Evolutionary conservation across 2,113 vertebrate genomes (phyloP).

Genomic region (Dasyornis broadbenti): DNA sequence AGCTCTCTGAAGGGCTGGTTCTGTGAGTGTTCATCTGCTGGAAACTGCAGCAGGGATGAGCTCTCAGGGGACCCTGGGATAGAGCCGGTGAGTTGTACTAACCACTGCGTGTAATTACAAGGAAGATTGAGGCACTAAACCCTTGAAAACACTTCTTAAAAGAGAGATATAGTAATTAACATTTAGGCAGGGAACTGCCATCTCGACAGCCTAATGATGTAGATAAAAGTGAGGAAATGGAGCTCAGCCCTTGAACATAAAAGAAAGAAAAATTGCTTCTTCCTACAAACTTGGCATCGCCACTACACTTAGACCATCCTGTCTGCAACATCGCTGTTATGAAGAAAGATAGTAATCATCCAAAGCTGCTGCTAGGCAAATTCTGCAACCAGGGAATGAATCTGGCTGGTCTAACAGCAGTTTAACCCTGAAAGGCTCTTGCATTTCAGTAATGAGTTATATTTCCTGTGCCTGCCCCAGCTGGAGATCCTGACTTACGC

Average conservation of each 20-base stretch:
- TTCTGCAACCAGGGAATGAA: neutral
- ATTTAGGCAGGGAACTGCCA: neutral
- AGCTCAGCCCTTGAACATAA: neutral
- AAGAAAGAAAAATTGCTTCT: neutral
- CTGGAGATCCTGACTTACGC: neutral
- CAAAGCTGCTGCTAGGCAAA: conserved; percentile 13
- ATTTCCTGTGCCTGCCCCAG: conserved; percentile 20
- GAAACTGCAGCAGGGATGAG: neutral
- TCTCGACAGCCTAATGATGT: neutral
- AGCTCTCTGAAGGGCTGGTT: conserved; percentile 9
- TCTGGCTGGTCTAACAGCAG: neutral
- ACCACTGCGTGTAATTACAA: conserved; percentile 9
- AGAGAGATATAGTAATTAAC: conserved; percentile 25
- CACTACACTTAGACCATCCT: neutral
- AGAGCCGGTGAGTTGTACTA: neutral
- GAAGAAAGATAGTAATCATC: conserved; percentile 2
- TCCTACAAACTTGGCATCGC: neutral
- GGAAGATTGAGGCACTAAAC: neutral
- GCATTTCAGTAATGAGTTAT: neutral
- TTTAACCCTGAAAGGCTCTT: neutral
- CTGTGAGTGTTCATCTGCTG: neutral
- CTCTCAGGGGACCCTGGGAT: neutral
- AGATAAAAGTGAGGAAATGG: conserved; percentile 14
- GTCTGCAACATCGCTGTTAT: neutral
- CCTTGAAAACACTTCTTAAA: conserved; percentile 23